Base-by-base conservation (phyloP, 2,113 vertebrate species). In the Gymnocephalus cernua region DNA sequence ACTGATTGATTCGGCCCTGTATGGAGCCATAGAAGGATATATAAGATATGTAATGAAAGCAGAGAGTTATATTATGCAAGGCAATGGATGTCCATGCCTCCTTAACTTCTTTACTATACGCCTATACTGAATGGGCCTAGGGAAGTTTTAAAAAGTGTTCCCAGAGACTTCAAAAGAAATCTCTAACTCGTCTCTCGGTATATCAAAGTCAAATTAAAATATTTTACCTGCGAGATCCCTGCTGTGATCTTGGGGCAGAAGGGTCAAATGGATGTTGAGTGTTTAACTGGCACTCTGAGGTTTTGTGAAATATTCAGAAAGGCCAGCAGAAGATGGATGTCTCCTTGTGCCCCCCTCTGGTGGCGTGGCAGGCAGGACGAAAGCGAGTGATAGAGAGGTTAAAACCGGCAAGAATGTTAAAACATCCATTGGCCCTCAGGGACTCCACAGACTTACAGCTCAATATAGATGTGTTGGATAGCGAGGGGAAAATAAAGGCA, bases 391-490 rank as follows among this genome's bases (percentile, higher is more conserved):
- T 92, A 77, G 90, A 94, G 89, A 94, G 92, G 92, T 93, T 93
- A 92, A 86, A 94, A 90, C 80, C 47, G 73, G 85, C 72, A 74
- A 85, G 92, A 94, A 94, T 93, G 93, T 95, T 93, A 92, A 41
- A 95, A 93, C 93, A 94, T 82, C 89, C 84, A 74, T 35, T 57
- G 86, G 87, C 83, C 89, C 82, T 74, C 25, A 23, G 82, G 90
- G 82, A 86, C 66, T 70, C 63, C 6, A 19, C 83, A 92, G 91
- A 91, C 86, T 90, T 88, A 91, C 84, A 87, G 86, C 91, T 92
- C 84, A 80, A 85, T 91, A 88, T 74, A 92, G 89, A 92, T 87
- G 74, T 81, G 85, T 50, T 79, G 85, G 89, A 91, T 79, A 76
- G 63, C 0, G 19, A 72, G 75, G 79, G 66, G 66, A 59, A 89